phyloP scores from a whole-genome alignment of 2,113 vertebrate species.

The Alouatta palliata region DNA sequence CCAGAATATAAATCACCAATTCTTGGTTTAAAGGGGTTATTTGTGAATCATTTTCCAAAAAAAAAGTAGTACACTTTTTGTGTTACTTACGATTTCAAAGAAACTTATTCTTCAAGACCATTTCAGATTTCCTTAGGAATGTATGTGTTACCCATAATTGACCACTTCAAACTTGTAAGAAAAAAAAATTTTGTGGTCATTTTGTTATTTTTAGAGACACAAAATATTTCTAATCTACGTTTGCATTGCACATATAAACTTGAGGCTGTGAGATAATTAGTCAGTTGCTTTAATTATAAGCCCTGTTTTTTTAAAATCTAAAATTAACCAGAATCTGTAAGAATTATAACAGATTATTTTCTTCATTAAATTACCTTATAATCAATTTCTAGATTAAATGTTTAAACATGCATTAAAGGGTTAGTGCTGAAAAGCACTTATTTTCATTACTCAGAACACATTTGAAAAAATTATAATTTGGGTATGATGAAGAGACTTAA shows the following conservation, averaged over 20 bases:
- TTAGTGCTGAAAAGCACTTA: background rate
- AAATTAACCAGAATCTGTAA: background rate
- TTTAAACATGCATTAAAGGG: background rate
- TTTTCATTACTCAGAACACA: background rate
- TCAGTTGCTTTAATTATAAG: background rate
- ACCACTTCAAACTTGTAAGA: background rate
- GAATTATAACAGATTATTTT: background rate
- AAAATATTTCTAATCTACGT: background rate
- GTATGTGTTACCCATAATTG: background rate
- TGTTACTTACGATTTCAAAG: background rate
- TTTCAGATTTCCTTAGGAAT: conserved; percentile 20
- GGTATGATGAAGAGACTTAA: background rate
- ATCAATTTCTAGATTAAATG: background rate
- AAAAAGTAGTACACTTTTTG: background rate
- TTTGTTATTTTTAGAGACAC: background rate
- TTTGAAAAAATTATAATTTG: background rate
- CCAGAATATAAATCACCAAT: background rate
- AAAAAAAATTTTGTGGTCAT: background rate
- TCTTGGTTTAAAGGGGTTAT: background rate
- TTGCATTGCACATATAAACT: background rate
- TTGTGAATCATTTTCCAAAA: background rate
- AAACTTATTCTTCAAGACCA: background rate
- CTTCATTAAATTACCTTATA: background rate
- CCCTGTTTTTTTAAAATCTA: background rate
- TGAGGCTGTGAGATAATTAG: background rate